These are phyloP conservation scores for Hylaeus volcanicus DNA, from an alignment of 1,140 invertebrate genomes.

Conservation along the genomic window DNA sequence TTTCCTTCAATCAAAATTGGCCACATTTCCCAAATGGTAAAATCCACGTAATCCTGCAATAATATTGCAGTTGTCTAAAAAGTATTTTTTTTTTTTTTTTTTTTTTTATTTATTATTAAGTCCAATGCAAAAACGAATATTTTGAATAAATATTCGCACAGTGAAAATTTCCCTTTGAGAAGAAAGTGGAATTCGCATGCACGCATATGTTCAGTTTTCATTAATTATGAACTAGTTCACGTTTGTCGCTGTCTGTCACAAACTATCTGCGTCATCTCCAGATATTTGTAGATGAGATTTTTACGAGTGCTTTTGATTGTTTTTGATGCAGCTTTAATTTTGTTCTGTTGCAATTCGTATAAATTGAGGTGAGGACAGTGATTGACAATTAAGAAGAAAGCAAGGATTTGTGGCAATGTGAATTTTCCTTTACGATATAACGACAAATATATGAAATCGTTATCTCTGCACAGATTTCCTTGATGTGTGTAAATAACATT, in stretches of 20 bases:
- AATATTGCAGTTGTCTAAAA: not conserved
- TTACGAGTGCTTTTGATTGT: not conserved
- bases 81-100: not conserved
- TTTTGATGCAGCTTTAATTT: slow-evolving; percentile 22
- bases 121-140: not conserved
- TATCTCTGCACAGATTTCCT: not conserved
- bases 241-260: slow-evolving; percentile 36
- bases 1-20: too few species aligned
- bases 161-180: not conserved
- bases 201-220: not conserved
- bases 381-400: not conserved
- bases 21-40: not conserved
- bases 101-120: not conserved
- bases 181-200: too few species aligned
- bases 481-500: slow-evolving; percentile 17
- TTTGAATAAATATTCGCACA: not conserved
- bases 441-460: not conserved
- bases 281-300: slow-evolving; percentile 51
- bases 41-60: not conserved
- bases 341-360: slow-evolving; percentile 30
- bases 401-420: not conserved
- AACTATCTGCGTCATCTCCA: slow-evolving; percentile 59
- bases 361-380: slow-evolving; percentile 26
- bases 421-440: slow-evolving; percentile 1
- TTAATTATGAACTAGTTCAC: slow-evolving; percentile 48